Evolutionary conservation across 2,888 invertebrate species (phyloP).

Genomic region (Brachycybe producta): DNA sequence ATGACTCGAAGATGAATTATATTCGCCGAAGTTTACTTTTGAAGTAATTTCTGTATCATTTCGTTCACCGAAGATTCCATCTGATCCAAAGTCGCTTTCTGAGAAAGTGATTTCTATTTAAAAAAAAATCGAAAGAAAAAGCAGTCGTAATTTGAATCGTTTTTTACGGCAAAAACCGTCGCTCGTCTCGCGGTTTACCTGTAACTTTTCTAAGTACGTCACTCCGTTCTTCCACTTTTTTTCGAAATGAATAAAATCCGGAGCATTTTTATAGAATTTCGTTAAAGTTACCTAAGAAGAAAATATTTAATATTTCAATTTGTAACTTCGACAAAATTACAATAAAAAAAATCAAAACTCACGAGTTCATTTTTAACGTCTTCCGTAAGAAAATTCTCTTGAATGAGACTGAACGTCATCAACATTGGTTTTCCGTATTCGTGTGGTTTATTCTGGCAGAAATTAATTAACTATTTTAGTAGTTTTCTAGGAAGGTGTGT

Average conservation of each 20-base stretch:
- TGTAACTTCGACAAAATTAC: background rate
- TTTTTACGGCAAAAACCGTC: background rate
- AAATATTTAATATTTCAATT: constrained; percentile 3
- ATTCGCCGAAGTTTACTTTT: background rate
- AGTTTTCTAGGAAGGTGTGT: too few species aligned
- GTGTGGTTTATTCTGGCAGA: constrained; percentile 58
- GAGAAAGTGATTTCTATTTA: constrained; percentile 9
- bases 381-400: constrained; percentile 65
- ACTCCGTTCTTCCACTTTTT: constrained; percentile 56
- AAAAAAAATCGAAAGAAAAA: background rate
- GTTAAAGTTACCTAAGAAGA: constrained; percentile 52
- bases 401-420: constrained; percentile 68
- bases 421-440: constrained; percentile 88
- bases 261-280: constrained; percentile 63
- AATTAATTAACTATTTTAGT: too few species aligned
- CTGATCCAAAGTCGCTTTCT: constrained; percentile 6
- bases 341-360: background rate
- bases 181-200: constrained; percentile 44
- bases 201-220: constrained; percentile 70
- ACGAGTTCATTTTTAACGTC: constrained; percentile 72
- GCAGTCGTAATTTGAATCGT: background rate
- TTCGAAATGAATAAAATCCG: constrained; percentile 51
- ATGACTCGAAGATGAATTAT: background rate
- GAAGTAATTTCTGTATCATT: constrained; percentile 4
- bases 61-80: constrained; percentile 7